Conservation (phyloP, 2,888 invertebrate species). For the Neuroscelio doddi region DNA sequence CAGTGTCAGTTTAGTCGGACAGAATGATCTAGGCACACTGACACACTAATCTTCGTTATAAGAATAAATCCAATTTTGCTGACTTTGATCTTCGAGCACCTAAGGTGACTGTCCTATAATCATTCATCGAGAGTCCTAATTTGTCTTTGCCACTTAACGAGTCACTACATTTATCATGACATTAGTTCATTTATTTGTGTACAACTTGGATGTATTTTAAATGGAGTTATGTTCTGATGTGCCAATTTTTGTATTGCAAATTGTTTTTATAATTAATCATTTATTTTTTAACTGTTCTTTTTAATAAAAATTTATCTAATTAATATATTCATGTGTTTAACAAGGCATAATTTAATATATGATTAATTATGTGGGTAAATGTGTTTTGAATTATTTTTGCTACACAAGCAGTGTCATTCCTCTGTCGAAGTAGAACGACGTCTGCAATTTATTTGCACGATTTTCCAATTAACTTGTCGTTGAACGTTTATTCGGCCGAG, state of each 20-base stretch:
- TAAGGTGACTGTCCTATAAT: slow-evolving; percentile 24
- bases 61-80: slow-evolving; percentile 16
- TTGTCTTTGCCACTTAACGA: neutral
- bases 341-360: too few relatives aligned
- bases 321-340: too few relatives aligned
- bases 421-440: slow-evolving; percentile 18
- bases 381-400: neutral
- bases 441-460: slow-evolving; percentile 59
- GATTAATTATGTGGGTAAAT: too few relatives aligned
- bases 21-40: slow-evolving; percentile 31
- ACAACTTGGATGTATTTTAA: too few relatives aligned
- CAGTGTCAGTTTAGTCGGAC: slow-evolving; percentile 27
- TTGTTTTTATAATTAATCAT: too few relatives aligned
- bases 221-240: too few relatives aligned
- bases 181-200: neutral
- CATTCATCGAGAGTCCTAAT: slow-evolving; percentile 5
- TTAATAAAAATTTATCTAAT: neutral
- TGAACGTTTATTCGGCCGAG: slow-evolving; percentile 15
- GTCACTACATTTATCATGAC: neutral
- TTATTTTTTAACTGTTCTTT: neutral
- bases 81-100: slow-evolving; percentile 20
- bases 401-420: slow-evolving; percentile 1
- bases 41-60: slow-evolving; percentile 17
- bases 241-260: too few relatives aligned
- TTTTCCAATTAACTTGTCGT: slow-evolving; percentile 66